phyloP scores from a whole-genome alignment of 1,140 invertebrate species.

The Anagrus nilaparvatae region DNA sequence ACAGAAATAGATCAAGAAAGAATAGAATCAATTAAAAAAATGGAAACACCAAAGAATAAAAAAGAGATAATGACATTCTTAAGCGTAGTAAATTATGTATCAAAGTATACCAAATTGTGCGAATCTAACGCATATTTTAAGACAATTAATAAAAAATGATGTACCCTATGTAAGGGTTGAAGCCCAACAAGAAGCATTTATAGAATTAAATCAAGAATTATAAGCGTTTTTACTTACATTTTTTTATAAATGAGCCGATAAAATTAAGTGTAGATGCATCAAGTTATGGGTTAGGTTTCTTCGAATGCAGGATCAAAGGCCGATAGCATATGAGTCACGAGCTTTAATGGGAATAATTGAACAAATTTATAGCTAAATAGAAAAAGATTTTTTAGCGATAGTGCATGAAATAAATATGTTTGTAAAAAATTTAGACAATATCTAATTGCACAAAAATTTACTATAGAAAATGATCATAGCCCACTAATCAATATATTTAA shows the following conservation, averaged over 20 bases:
- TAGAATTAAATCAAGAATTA: conserved; percentile 15
- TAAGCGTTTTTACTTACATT: conserved; percentile 8
- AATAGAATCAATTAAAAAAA: too few relatives aligned
- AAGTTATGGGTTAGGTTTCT: conserved; percentile 30
- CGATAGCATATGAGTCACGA: too few relatives aligned
- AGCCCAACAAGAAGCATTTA: conserved; percentile 8
- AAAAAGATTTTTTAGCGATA: conserved; percentile 37
- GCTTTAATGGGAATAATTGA: conserved; percentile 23
- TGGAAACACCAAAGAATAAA: too few relatives aligned
- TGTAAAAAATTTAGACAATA: conserved; percentile 29
- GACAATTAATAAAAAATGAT: too few relatives aligned
- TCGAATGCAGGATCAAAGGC: too few relatives aligned
- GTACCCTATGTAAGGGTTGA: conserved; percentile 2
- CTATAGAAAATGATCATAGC: conserved; percentile 37
- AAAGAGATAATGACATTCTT: conserved; percentile 24
- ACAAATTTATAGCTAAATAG: conserved; percentile 32
- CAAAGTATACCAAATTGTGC: conserved; percentile 19
- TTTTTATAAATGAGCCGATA: conserved; percentile 20
- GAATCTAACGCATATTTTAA: too few relatives aligned
- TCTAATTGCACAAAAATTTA: conserved; percentile 22
- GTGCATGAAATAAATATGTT: too few relatives aligned
- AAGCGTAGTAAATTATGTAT: conserved; percentile 27
- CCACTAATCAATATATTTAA: too few relatives aligned
- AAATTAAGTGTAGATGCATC: conserved; percentile 31
- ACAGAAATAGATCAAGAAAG: conserved; percentile 29